A percentile compares a stretch with the other conserved stretches of the same genome.
These are phyloP conservation scores for Cettia cetti DNA, from an alignment of 2,113 vertebrate genomes.

Conservation along the genomic window DNA sequence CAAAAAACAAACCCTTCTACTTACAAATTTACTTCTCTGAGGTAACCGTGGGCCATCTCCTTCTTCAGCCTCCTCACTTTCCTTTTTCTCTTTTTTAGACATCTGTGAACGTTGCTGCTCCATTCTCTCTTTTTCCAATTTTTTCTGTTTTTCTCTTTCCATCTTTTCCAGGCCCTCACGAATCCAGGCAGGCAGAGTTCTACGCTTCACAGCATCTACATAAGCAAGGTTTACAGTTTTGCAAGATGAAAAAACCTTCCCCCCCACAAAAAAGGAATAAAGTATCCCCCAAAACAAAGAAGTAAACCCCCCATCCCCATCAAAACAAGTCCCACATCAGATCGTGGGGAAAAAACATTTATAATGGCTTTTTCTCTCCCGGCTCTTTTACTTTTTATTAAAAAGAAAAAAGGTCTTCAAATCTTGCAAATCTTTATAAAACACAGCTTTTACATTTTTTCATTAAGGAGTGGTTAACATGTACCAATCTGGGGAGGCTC, in stretches of 20 bases:
- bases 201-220: conserved; percentile 93
- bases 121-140: conserved; percentile 92
- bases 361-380: background rate
- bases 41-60: conserved; percentile 88
- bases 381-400: background rate
- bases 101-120: conserved; percentile 91
- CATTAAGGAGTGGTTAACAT: conserved; percentile 63
- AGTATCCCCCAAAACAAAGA: background rate
- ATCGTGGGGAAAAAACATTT: background rate
- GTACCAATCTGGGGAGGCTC: conserved; percentile 91
- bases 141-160: conserved; percentile 98
- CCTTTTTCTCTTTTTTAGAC: conserved; percentile 84
- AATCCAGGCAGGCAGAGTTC: conserved; percentile 98
- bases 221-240: conserved; percentile 4
- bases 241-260: background rate
- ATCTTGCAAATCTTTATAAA: background rate
- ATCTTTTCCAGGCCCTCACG: conserved; percentile 98
- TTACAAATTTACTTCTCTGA: conserved; percentile 99
- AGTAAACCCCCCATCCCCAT: background rate
- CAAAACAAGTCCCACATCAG: background rate
- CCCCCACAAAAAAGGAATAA: background rate
- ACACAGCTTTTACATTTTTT: background rate
- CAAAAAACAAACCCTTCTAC: conserved; percentile 44
- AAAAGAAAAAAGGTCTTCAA: background rate
- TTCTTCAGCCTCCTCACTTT: conserved; percentile 77